Evolutionary conservation across 2,113 vertebrate species (phyloP).

Genomic region (Narcine bancroftii): DNA sequence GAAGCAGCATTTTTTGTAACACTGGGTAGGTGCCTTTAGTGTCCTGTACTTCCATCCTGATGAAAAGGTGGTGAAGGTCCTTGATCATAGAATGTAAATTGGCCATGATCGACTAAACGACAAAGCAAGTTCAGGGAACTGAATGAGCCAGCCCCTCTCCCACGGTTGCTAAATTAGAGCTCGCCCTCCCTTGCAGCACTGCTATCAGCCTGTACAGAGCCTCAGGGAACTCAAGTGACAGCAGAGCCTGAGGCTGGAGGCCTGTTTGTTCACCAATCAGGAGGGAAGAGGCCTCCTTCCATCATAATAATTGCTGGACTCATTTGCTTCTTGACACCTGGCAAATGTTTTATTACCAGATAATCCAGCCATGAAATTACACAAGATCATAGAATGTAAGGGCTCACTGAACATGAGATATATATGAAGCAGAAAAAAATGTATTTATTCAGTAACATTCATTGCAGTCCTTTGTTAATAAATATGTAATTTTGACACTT

Average conservation of each 20-base stretch:
- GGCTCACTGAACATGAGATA: background rate
- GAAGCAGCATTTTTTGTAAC: too few relatives aligned
- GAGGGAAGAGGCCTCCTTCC: background rate
- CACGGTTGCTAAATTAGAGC: too few relatives aligned
- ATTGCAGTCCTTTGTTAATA: background rate
- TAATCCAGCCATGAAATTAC: background rate
- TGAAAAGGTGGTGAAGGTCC: too few relatives aligned
- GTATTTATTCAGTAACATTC: background rate
- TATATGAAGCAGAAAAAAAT: background rate
- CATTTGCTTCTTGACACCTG: background rate
- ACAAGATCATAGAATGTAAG: background rate
- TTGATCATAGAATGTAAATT: too few relatives aligned
- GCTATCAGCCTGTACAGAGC: background rate
- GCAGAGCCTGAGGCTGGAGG: background rate
- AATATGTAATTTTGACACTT: background rate
- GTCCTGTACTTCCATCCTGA: too few relatives aligned
- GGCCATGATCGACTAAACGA: too few relatives aligned
- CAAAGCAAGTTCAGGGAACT: too few relatives aligned
- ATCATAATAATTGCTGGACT: background rate
- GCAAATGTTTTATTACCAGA: background rate
- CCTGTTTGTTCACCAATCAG: background rate
- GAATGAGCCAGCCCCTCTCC: too few relatives aligned
- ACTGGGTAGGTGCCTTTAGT: too few relatives aligned
- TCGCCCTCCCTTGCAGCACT: background rate
- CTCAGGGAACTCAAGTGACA: background rate